Conservation (phyloP, 2,888 invertebrate species). For the Muscina levida region DNA sequence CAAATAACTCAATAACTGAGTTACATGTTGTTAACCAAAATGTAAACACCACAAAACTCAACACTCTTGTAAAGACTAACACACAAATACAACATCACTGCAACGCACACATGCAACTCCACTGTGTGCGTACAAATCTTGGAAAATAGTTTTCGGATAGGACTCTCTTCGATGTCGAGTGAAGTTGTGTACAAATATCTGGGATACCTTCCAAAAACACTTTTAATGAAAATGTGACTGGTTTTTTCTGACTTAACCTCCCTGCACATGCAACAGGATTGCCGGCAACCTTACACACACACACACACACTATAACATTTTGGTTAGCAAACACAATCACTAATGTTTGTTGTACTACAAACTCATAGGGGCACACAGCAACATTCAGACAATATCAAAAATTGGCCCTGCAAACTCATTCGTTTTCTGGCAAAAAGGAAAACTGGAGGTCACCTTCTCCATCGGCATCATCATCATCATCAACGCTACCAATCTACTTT, state of each 20-base stretch:
- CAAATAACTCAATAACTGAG: slow-evolving; percentile 72
- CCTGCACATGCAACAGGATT: slow-evolving; percentile 2
- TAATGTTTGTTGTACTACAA: slow-evolving; percentile 49
- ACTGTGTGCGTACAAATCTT: too few species aligned
- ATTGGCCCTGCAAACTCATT: slow-evolving; percentile 52
- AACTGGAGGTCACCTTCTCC: not conserved
- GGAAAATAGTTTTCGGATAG: too few species aligned
- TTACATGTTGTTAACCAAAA: slow-evolving; percentile 72
- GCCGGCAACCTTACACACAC: slow-evolving; percentile 4
- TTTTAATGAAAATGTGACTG: slow-evolving; percentile 62
- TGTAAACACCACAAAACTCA: slow-evolving; percentile 71
- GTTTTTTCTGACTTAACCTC: not conserved
- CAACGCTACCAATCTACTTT: not conserved
- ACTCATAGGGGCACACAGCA: slow-evolving; percentile 1
- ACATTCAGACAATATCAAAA: slow-evolving; percentile 45
- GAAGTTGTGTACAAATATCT: slow-evolving; percentile 26
- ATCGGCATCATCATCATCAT: too few species aligned
- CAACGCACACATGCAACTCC: slow-evolving; percentile 9
- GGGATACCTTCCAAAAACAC: slow-evolving; percentile 50
- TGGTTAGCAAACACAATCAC: slow-evolving; percentile 14
- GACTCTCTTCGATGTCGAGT: too few species aligned
- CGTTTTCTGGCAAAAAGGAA: slow-evolving; percentile 7
- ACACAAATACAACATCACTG: slow-evolving; percentile 12
- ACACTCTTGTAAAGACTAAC: slow-evolving; percentile 49
- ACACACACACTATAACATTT: slow-evolving; percentile 47